Base-by-base conservation (phyloP, 2,113 vertebrate genomes). In the Loxodonta africana region DNA sequence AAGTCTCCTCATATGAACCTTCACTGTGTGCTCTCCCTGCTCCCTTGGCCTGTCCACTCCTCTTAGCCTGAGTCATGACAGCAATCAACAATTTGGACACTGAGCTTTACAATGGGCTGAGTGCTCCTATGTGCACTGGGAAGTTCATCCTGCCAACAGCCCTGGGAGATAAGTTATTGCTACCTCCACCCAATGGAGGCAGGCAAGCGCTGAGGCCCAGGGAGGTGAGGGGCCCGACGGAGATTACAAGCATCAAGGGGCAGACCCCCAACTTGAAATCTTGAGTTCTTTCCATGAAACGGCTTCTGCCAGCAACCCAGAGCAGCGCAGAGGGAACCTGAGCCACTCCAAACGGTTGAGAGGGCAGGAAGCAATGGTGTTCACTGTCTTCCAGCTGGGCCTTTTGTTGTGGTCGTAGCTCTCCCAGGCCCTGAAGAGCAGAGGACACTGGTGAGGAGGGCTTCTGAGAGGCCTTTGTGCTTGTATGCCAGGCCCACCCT, bases 1-100 rank as follows among this genome's bases (percentile, higher is more conserved):
- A 30, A n/a, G 78, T 97, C 60, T 96, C 95, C 97, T 96, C 63
- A 21, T 1, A 23, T 85, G 92, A 97, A 93, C 90, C 60, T 90
- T 82, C 20, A 88, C 82, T 78, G 37, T 76, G 86, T 44, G 73
- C 63, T 93, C 93, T 94, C 95, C 94, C 89, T n/a, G 81, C 26
- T 48, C 14, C 90, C 78, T 33, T 1, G n/a, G 86, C 57, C 89
- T 46, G 0, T 86, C 89, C 15, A 4, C 74, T 60, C 85, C 62
- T 62, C 80, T 80, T 85, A 37, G 96, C 87, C 83, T 91, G 87
- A 95, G 90, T 94, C 96, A 97, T 0, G 25, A 30, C n/a, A 78
- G 83, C 86, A 26, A 33, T 57, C 92, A 74, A 69, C 89, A 51
- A 14, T 80, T 87, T 57, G 89, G 90, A 93, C 76, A 12, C 51